Conservation (phyloP, 1,140 invertebrate species). For the Condylostylus longicornis region DNA sequence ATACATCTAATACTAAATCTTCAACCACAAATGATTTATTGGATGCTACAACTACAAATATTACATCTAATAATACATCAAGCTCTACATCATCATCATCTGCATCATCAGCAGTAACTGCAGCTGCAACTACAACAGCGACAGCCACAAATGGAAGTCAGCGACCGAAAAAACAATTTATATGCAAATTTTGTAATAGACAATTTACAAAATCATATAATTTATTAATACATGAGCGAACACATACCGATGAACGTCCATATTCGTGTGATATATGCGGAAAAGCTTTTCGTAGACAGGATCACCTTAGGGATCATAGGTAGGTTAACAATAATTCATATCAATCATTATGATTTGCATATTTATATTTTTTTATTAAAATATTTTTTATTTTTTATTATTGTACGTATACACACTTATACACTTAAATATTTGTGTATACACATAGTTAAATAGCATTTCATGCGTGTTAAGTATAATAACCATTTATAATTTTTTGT, state of each 20-base stretch:
- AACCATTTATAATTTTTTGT: too few relatives aligned
- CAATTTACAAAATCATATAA: slow-evolving; percentile 98
- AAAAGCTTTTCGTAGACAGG: slow-evolving; percentile 90
- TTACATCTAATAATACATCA: slow-evolving; percentile 8
- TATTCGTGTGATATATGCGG: slow-evolving; percentile 97
- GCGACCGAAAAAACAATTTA: slow-evolving; percentile 87
- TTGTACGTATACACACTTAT: too few relatives aligned
- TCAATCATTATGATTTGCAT: too few relatives aligned
- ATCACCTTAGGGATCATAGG: slow-evolving; percentile 90
- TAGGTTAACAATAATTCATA: too few relatives aligned
- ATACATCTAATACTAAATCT: too few relatives aligned
- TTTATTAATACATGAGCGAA: slow-evolving; percentile 90
- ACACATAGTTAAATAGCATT: too few relatives aligned
- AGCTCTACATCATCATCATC: slow-evolving; percentile 11
- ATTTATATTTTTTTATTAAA: too few relatives aligned
- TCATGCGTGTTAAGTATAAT: too few relatives aligned
- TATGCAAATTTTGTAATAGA: slow-evolving; percentile 93
- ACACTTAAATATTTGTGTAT: too few relatives aligned
- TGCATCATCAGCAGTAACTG: slow-evolving; percentile 5
- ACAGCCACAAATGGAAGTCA: slow-evolving; percentile 40
- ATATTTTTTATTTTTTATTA: too few relatives aligned
- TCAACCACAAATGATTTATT: too few relatives aligned
- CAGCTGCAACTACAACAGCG: slow-evolving; percentile 16
- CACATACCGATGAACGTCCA: slow-evolving; percentile 94
- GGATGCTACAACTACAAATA: slow-evolving; percentile 6